Base-by-base conservation (phyloP, 1,140 invertebrate species). In the Leptopilina clavipes region DNA sequence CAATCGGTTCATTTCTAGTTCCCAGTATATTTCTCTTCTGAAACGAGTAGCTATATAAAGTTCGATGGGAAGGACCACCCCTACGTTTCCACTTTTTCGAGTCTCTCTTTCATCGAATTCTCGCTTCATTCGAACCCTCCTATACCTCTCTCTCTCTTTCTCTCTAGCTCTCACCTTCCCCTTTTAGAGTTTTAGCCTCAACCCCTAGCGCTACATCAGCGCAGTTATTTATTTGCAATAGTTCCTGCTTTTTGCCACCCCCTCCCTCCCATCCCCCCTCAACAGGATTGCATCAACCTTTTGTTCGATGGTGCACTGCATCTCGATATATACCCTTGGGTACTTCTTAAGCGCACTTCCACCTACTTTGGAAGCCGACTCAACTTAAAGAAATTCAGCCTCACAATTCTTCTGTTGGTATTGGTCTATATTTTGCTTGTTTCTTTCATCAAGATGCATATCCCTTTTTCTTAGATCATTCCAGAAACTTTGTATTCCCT, bases 151-250 rank as follows among this genome's bases (percentile, higher is more conserved):
- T 1, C 45, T 31, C 25, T 31, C 25, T 31, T 3, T 48, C 22
- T 17, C 22, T 59, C 19, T 8, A n/a, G n/a, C 11, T 22, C 25
- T 22, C 25, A 7, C 25, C 22, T 25, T 22, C 25, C 25, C 25
- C 59, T 65, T 65, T 31, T n/a, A 14, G 19, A 65, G 22, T 65
- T 25, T 37, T 25, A 65, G 25, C 22, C 59, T 37, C 59, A 65
- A 65, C 25, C 59, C 59, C 22, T 22, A 65, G 7, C 14, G 3
- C 19, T 65, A 31, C 22, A n/a, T 65, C 22, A 65, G 59, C 22
- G 31, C 59, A 31, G 59, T 65, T 65, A 65, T 65, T 65, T 65
- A 65, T 65, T 65, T 65, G 59, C 22, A 65, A 65, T 65, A 65
- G 59, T 65, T 65, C 59, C 22, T 65, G 25, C 59, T 65, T 65